phyloP scores from a whole-genome alignment of 1,140 invertebrate species.

The Trichomalopsis sarcophagae region DNA sequence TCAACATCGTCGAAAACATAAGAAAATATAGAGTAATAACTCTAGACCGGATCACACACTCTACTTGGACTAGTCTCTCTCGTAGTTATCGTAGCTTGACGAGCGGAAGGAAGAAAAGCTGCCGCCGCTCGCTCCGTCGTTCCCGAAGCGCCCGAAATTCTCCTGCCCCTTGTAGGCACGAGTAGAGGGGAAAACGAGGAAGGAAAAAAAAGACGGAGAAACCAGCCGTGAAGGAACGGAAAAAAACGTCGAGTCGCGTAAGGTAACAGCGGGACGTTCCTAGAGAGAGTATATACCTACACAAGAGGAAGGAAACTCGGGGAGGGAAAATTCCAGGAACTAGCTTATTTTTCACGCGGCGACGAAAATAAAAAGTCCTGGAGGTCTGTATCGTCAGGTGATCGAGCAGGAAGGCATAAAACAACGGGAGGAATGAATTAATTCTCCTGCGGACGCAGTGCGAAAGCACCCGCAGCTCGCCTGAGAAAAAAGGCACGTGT shows the following conservation, averaged over 20 bases:
- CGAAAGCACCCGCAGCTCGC: no score
- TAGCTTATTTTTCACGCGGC: neutral
- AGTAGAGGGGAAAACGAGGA: constrained; percentile 3
- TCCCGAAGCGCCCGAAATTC: neutral
- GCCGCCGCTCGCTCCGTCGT: neutral
- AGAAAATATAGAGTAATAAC: neutral
- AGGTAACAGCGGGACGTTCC: neutral
- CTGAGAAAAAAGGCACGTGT: neutral
- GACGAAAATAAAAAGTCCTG: neutral
- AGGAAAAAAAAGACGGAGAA: neutral
- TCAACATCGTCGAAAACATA: neutral
- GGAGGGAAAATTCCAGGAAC: neutral
- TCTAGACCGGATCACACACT: neutral
- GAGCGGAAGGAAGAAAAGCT: constrained; percentile 60
- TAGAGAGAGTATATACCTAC: neutral
- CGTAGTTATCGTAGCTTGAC: constrained; percentile 64
- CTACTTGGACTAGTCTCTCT: neutral
- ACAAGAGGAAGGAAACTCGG: neutral
- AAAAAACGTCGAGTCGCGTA: neutral
- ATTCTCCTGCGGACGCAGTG: neutral
- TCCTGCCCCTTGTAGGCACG: neutral
- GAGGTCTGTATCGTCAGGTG: neutral
- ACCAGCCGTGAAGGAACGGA: neutral
- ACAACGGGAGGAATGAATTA: neutral
- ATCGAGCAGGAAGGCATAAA: neutral